Conservation (phyloP, 2,797 vertebrate genomes). For the Cossypha dichroa region DNA sequence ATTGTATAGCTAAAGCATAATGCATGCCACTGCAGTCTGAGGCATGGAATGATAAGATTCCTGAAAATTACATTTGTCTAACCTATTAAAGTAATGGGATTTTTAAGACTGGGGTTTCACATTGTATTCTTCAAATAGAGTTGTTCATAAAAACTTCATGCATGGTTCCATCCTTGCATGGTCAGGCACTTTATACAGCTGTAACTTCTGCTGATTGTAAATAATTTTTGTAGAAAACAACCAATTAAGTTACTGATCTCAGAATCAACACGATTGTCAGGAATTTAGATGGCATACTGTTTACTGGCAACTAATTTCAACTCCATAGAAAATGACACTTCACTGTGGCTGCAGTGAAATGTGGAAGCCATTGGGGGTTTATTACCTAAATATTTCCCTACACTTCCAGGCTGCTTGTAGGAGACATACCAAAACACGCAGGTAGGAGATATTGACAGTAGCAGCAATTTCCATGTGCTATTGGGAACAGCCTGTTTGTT, state of each 20-base stretch:
- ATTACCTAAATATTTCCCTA: neutral
- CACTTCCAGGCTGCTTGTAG: neutral
- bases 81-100: neutral
- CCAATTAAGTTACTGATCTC: neutral
- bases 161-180: neutral
- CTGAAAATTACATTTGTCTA: neutral
- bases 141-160: neutral
- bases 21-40: neutral
- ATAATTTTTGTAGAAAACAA: neutral
- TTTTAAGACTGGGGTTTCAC: neutral
- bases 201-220: neutral
- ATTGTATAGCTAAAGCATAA: no score
- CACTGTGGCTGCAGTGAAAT: neutral
- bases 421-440: neutral
- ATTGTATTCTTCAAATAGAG: neutral
- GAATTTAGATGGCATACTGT: neutral
- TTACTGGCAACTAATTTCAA: neutral
- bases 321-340: neutral
- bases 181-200: neutral
- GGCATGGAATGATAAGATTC: neutral
- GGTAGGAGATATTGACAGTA: neutral
- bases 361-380: neutral
- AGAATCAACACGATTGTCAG: neutral
- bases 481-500: neutral
- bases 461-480: neutral